Evolutionary conservation across 2,113 vertebrate genomes (phyloP).

Genomic region (Malaclemys terrapin): DNA sequence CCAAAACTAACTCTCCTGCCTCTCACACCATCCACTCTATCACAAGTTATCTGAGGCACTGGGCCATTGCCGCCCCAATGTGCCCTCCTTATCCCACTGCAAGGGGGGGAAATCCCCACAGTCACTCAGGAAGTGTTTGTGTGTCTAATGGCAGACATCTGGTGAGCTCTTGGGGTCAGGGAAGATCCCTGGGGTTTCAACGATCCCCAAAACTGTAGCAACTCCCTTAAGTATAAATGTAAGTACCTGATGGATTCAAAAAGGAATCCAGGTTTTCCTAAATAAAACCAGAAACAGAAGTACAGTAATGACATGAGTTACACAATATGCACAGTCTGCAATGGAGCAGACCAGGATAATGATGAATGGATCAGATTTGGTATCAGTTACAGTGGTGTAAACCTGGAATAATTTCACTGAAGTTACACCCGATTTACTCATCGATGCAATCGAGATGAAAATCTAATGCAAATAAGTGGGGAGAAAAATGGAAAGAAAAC

Average conservation of each 20-base stretch:
- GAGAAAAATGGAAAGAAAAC: not conserved
- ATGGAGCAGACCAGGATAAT: not conserved
- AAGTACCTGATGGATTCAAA: not conserved
- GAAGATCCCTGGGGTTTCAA: not conserved
- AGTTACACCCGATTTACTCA: not conserved
- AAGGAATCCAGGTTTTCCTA: not conserved
- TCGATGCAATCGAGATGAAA: not conserved
- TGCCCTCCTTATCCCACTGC: too few species aligned
- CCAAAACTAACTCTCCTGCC: accelerated
- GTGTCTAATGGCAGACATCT: not conserved
- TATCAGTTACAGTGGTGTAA: not conserved
- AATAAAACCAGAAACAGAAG: not conserved
- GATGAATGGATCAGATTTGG: not conserved
- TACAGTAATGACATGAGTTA: not conserved
- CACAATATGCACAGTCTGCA: not conserved
- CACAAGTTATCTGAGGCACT: not conserved
- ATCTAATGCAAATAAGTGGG: not conserved
- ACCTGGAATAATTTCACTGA: not conserved
- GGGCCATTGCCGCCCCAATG: not conserved
- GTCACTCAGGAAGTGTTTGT: not conserved
- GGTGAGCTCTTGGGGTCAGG: not conserved
- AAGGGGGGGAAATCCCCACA: not conserved
- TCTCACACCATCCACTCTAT: not conserved
- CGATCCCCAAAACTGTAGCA: not conserved
- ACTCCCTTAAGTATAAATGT: not conserved